Evolutionary conservation across 2,888 invertebrate genomes (phyloP).

Genomic region (Drepana falcataria): DNA sequence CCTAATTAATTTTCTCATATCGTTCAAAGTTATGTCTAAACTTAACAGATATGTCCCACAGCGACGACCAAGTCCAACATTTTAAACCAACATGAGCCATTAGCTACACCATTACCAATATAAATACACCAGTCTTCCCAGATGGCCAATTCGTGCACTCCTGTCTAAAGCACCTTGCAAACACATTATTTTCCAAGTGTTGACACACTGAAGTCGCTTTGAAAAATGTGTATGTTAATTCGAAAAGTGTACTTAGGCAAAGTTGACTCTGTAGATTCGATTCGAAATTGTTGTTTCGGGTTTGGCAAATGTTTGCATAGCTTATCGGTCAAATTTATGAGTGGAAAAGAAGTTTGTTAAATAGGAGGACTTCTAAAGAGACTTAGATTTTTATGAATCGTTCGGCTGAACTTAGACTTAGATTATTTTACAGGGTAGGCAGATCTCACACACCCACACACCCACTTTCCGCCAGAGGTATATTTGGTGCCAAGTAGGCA

Average conservation of each 20-base stretch:
- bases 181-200: conserved; percentile 42
- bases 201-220: background rate
- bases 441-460: too few relatives aligned
- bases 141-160: conserved; percentile 34
- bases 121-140: background rate
- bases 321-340: background rate
- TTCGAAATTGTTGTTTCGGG: background rate
- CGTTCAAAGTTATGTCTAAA: too few relatives aligned
- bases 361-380: background rate
- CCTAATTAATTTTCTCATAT: too few relatives aligned
- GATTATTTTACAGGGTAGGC: too few relatives aligned
- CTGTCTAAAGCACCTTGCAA: conserved; percentile 32
- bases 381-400: too few relatives aligned
- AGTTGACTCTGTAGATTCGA: background rate
- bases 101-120: background rate
- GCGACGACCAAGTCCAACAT: background rate
- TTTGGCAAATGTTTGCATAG: background rate
- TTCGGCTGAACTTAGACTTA: too few relatives aligned
- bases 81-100: background rate
- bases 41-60: too few relatives aligned
- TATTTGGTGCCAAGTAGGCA: too few relatives aligned
- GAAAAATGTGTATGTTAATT: background rate
- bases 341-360: background rate
- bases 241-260: background rate
- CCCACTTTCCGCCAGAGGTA: too few relatives aligned